Base-by-base conservation (phyloP, 2,797 vertebrate genomes). In the Schizothorax lantsangensis region DNA sequence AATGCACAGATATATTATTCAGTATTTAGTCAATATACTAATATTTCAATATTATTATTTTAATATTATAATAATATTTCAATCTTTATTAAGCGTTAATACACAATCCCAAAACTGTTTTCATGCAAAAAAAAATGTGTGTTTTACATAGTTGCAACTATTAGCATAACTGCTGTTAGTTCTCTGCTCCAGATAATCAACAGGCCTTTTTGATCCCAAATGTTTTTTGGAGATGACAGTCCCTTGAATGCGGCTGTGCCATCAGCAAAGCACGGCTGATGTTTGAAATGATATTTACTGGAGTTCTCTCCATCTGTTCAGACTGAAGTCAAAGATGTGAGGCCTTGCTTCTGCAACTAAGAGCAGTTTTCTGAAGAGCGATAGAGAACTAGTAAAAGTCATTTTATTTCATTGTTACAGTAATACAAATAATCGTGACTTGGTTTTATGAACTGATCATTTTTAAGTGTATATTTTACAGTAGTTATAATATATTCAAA, bases 251-350 rank as follows among this genome's bases (percentile, higher is more conserved):
- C 68, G 81, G 78, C 84, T 82, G 90, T 88, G 88, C 84, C 87
- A 90, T 88, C 91, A 90, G 88, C 90, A 88, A 75, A 91, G 89
- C 87, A 82, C 90, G 90, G 89, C 91, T 90, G 92, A 93, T 94
- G 93, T 94, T 93, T 93, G 91, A 93, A 94, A 91, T 92, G 59
- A 91, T 92, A 86, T 90, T 90, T 88, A 87, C 89, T 83, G 83
- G 54, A 85, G 78, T 85, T 81, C 85, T 84, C 78, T 86, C 89
- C 90, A 89, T 89, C 88, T 91, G 88, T 90, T 90, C 90, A 81
- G 86, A 89, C 84, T 85, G 81, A 87, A 91, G 88, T 88, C 83
- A 89, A 88, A 90, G 78, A 90, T 88, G 75, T 87, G 84, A 90
- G 77, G 85, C 30, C 83, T 74, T 10, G 81, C 15, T 86, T 86